These are phyloP conservation scores for Poliocrania exsul DNA, from an alignment of 2,797 vertebrate genomes.

Conservation along the genomic window DNA sequence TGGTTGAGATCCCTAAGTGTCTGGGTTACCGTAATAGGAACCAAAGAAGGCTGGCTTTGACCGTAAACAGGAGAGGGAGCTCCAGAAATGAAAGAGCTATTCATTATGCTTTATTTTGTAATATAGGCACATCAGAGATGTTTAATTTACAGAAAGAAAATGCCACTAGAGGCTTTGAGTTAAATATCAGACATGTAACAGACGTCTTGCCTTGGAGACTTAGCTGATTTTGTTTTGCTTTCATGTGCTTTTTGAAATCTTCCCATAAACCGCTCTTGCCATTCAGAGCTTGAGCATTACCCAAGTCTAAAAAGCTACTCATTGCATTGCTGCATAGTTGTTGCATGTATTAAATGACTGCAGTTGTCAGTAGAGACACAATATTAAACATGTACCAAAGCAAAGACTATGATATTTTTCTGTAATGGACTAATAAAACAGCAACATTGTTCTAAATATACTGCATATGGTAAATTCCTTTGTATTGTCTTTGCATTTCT, in stretches of 20 bases:
- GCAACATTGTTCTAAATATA: not conserved
- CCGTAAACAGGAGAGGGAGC: slow-evolving; percentile 49
- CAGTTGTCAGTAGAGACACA: not conserved
- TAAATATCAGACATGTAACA: slow-evolving; percentile 31
- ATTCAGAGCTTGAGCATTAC: not conserved
- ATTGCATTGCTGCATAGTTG: not conserved
- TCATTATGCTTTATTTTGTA: not conserved
- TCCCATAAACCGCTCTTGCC: not conserved
- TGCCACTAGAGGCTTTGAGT: not conserved
- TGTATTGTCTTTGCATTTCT: not conserved
- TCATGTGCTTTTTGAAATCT: slow-evolving; percentile 11
- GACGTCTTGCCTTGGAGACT: not conserved
- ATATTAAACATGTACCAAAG: not conserved
- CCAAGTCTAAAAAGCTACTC: not conserved
- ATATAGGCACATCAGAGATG: not conserved
- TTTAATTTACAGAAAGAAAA: slow-evolving; percentile 26
- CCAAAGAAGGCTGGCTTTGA: not conserved
- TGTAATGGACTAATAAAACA: not conserved
- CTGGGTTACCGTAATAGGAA: not conserved
- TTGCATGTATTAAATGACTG: not conserved
- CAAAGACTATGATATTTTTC: not conserved
- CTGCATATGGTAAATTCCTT: not conserved
- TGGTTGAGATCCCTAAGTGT: not conserved
- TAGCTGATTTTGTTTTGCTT: slow-evolving; percentile 24
- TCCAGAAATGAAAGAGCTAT: slow-evolving; percentile 39